Base-by-base conservation (phyloP, 2,797 vertebrate species). In the Huso huso region DNA sequence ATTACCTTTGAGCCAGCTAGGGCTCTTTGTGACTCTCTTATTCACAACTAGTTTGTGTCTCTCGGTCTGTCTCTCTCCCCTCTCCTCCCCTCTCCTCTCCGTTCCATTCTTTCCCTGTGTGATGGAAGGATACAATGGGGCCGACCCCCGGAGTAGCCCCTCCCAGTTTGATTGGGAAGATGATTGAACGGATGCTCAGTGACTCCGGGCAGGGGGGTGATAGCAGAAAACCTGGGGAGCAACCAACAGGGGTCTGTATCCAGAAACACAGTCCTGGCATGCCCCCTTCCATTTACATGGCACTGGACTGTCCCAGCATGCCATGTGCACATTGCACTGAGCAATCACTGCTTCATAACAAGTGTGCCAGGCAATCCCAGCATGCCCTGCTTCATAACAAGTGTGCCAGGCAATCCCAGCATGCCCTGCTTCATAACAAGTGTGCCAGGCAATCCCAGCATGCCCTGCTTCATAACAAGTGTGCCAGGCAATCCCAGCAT, bases 171-270 rank as follows among this genome's bases (percentile, higher is more conserved):
- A 83, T 91, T 66, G 85, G 86, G 64, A 81, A 87, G 51, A 69
- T 88, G 78, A 83, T 91, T 77, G 77, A 74, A 18, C 81, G 78
- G 72, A 91, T 88, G 89, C 81, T 89, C 81, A 82, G 86, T 64
- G 72, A 84, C 48, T 49, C 83, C 68, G 69, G 76, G 66, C 74
- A 70, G 63, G 65, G 76, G 15, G 18, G 49, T 62, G 49, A 10
- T 67, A 76, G 74, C 69, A 76, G 76, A 67, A 75, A 68, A 13
- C 69, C 66, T 1, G 83, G 84, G 0, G 86, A 89, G 65, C 83
- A 76, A 66, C 78, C 85, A 2, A 65, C 77, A 52, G 80, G 77
- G 89, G 90, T 90, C 74, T 65, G 88, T 89, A 86, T 69, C 7
- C 11, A 58, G 10, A n/a, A 58, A 11, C 6, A 3, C 55, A 58